Conservation (phyloP, 2,888 invertebrate species). For the Parthenolecanium corni region DNA sequence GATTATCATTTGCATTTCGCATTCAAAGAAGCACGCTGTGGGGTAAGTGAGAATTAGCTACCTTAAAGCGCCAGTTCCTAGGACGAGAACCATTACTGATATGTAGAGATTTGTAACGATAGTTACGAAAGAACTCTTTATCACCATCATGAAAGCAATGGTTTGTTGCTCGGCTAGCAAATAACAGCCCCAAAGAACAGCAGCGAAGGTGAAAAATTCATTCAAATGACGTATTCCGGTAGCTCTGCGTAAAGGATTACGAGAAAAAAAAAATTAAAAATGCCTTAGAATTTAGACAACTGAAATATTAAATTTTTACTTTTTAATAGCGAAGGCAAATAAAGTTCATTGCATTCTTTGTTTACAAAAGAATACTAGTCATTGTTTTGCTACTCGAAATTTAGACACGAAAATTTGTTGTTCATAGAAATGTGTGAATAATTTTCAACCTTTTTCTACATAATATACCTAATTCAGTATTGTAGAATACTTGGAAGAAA, state of each 20-base stretch:
- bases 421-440: no score
- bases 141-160: conserved; percentile 65
- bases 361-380: no score
- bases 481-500: no score
- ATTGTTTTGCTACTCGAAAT: no score
- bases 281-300: not conserved
- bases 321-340: no score
- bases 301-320: no score
- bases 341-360: no score
- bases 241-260: conserved; percentile 41
- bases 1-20: not conserved
- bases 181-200: conserved; percentile 73
- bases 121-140: conserved; percentile 64
- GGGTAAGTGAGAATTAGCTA: conserved; percentile 36
- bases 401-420: no score
- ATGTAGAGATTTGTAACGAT: conserved; percentile 69
- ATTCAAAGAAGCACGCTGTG: not conserved
- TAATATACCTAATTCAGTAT: no score
- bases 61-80: conserved; percentile 70
- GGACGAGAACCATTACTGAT: conserved; percentile 50
- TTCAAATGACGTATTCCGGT: conserved; percentile 46
- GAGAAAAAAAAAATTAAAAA: not conserved
- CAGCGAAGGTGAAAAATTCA: conserved; percentile 55
- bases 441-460: no score
- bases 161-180: conserved; percentile 75